Percentiles rank a stretch among this genome's conserved stretches.
Conservation (phyloP, 1,140 invertebrate species). For the Apis laboriosa region DNA sequence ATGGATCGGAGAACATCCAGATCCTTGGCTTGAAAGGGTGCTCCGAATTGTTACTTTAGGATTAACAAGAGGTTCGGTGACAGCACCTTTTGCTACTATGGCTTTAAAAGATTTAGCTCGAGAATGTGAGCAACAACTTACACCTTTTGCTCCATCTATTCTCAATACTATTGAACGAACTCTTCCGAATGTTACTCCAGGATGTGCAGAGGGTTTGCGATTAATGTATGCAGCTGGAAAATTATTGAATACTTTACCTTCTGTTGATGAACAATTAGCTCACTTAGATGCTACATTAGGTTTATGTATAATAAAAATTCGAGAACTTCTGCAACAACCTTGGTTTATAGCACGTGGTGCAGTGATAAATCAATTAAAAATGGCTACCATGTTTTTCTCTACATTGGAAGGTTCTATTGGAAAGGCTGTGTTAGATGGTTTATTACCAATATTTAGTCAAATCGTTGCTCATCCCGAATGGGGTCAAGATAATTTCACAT, state of each 20-base stretch:
- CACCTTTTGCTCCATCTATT: conserved; percentile 84
- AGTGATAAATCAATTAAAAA: conserved; percentile 82
- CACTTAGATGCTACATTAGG: conserved; percentile 87
- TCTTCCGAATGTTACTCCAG: conserved; percentile 64
- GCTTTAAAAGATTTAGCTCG: conserved; percentile 92
- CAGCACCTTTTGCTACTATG: conserved; percentile 90
- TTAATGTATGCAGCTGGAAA: conserved; percentile 90
- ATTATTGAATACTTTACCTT: conserved; percentile 85
- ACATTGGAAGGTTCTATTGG: conserved; percentile 82
- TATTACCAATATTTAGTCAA: conserved; percentile 74
- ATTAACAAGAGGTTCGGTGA: conserved; percentile 84
- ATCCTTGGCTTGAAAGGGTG: conserved; percentile 86
- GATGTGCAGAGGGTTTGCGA: conserved; percentile 83
- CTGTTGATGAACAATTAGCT: conserved; percentile 83
- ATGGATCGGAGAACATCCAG: conserved; percentile 88
- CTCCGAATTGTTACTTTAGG: conserved; percentile 86
- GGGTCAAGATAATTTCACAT: conserved; percentile 69
- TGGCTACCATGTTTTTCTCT: conserved; percentile 87
- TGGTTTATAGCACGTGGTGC: conserved; percentile 64
- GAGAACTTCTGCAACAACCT: conserved; percentile 80
- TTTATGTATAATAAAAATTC: conserved; percentile 85
- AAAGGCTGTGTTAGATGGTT: conserved; percentile 72
- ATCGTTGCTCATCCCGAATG: conserved; percentile 71
- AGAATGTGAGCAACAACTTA: conserved; percentile 88
- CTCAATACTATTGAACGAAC: conserved; percentile 73